Evolutionary conservation across 1,140 invertebrate species (phyloP), one percentile per base, ranked within the genome.

Genomic region (Acromyrmex charruanus): DNA sequence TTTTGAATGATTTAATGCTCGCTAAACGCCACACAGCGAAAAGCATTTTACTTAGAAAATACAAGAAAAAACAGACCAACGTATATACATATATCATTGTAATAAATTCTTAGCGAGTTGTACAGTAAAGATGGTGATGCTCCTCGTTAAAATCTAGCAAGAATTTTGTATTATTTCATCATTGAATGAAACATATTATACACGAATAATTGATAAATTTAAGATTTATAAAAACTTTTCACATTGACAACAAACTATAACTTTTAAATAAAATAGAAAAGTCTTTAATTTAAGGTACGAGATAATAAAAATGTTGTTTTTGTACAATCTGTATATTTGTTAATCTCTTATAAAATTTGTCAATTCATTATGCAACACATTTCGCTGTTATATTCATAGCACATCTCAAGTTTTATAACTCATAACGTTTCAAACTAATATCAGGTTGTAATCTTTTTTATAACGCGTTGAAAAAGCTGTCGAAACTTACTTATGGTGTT

Each of bases 401-500:
- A 21, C 58, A 49, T 74, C 53, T 82, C 68, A 39, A 75, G 39
- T 75, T 84, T 74, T 49, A 75, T 74, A 74, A 84, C 28, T 63
- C 69, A 16, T 18, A 75, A 61, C 39, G 39, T 35, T 75, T n/a
- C 28, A 59, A 61, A 35, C 55, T 84, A 84, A 84, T 74, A 61
- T 51, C 25, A 39, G 7, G 2, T 39, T 61, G 55, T 35, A 63
- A 63, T 74, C 69, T 39, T 51, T 82, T 84, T 84, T 84, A 74
- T 31, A 74, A 35, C 80, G 44, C 12, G 31, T 44, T 12, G 80
- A 74, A 84, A 75, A 44, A 84, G 55, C 80, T 75, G 80, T 75
- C 80, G 28, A 74, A 84, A 84, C 39, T 84, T 84, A 44, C 39
- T 84, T 75, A 68, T 81, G 25, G 44, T 55, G 68, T 75, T 84